These are phyloP conservation scores for Fundulus diaphanus DNA, from an alignment of 2,797 vertebrate species.

Conservation along the genomic window DNA sequence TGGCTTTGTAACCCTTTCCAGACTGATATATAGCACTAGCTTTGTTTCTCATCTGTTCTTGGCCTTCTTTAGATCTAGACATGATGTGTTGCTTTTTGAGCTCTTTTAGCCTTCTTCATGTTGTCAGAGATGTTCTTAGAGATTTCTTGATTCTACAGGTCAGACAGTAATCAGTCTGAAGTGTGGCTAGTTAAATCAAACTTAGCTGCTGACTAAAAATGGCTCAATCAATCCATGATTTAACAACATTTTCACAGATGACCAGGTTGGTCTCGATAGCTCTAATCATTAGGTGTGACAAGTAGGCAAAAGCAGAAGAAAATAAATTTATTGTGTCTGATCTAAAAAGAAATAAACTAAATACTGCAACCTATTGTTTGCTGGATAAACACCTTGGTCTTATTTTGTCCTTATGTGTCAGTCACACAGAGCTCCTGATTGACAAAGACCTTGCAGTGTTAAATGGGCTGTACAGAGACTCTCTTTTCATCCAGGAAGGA, in stretches of 20 bases:
- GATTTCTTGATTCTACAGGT: background rate
- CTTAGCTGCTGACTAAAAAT: background rate
- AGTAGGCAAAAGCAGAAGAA: no score
- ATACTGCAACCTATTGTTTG: conserved; percentile 15
- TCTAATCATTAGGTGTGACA: no score
- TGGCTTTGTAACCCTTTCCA: background rate
- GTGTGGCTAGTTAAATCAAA: background rate
- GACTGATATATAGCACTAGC: no score
- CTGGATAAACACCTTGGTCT: conserved; percentile 37
- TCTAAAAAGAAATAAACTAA: background rate
- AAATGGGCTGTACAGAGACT: conserved; percentile 59
- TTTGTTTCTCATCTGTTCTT: background rate
- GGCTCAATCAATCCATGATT: background rate
- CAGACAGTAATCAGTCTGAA: background rate
- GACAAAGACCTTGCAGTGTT: conserved; percentile 58
- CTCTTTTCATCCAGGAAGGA: conserved; percentile 58
- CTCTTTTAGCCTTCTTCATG: background rate
- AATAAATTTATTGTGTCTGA: background rate
- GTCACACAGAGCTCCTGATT: conserved; percentile 41
- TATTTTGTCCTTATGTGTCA: conserved; percentile 54
- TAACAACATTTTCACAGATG: no score
- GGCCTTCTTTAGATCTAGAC: background rate
- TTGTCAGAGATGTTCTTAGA: no score
- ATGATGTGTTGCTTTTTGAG: background rate
- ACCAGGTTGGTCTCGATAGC: no score